These are phyloP conservation scores for Archilochus colubris DNA, from an alignment of 2,113 vertebrate species.

Conservation along the genomic window DNA sequence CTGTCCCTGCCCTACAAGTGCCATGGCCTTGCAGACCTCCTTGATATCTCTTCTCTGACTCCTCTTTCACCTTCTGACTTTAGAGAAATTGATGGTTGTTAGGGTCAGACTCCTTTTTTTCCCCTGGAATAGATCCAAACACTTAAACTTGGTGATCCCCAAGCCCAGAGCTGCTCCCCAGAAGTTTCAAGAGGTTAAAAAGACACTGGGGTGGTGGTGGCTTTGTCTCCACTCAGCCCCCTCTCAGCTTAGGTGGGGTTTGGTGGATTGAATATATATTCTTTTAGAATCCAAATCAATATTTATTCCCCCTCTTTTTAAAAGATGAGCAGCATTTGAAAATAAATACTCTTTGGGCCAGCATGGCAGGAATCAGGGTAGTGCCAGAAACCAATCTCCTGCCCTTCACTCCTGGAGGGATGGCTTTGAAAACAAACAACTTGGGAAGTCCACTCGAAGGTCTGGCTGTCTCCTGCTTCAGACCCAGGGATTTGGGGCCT, in stretches of 20 bases:
- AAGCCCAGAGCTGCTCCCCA: background rate
- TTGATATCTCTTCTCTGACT: fast-evolving
- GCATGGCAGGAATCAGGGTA: background rate
- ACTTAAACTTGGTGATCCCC: background rate
- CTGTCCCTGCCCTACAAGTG: background rate
- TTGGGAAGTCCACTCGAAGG: background rate
- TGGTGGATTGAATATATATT: background rate
- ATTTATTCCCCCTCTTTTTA: too few species aligned
- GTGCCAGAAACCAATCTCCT: background rate
- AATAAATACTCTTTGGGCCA: background rate
- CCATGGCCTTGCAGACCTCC: background rate
- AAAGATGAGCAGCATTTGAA: too few species aligned
- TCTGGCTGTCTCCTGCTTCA: background rate
- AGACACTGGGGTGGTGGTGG: background rate
- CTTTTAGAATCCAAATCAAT: background rate
- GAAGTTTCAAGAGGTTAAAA: background rate
- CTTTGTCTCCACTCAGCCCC: background rate
- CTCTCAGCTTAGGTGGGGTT: background rate
- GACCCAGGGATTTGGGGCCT: background rate
- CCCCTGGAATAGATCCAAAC: background rate
- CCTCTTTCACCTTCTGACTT: background rate
- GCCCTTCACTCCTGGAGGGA: background rate
- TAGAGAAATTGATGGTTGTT: background rate
- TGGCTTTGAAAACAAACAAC: background rate
- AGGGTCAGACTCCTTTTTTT: too few species aligned